A percentile compares a stretch with the other conserved stretches of the same genome.
These are phyloP conservation scores for Cylas formicarius DNA, from an alignment of 1,140 invertebrate species.

Conservation along the genomic window DNA sequence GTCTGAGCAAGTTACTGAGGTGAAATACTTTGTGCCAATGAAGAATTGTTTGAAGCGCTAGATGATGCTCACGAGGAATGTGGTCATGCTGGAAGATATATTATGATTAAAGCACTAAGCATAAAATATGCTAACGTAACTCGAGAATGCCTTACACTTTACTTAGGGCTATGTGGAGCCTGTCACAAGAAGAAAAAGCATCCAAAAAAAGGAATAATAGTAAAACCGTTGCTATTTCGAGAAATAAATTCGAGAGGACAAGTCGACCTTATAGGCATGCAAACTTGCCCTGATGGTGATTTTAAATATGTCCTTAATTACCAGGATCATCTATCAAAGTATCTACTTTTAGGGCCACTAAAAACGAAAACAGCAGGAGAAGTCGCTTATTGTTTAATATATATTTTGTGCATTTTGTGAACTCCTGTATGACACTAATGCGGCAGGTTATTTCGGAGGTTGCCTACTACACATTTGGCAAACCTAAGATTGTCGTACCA, in stretches of 20 bases:
- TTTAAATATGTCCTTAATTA: constrained; percentile 40
- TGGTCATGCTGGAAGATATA: constrained; percentile 19
- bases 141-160: constrained; percentile 12
- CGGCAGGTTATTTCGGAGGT: too few species aligned
- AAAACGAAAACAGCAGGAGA: constrained; percentile 29
- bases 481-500: too few species aligned
- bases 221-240: constrained; percentile 18
- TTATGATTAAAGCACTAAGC: constrained; percentile 17
- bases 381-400: constrained; percentile 27
- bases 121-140: constrained; percentile 21
- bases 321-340: constrained; percentile 45
- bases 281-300: constrained; percentile 33
- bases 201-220: constrained; percentile 23
- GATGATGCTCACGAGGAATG: too few species aligned
- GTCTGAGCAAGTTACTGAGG: too few species aligned
- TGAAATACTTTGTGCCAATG: too few species aligned
- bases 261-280: constrained; percentile 34
- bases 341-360: constrained; percentile 38
- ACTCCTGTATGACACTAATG: too few species aligned
- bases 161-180: constrained; percentile 18
- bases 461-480: too few species aligned
- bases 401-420: too few species aligned
- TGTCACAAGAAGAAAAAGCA: constrained; percentile 20
- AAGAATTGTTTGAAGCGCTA: too few species aligned
- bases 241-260: constrained; percentile 29